phyloP scores from a whole-genome alignment of 2,797 vertebrate species.

The Halcyon smyrnensis region DNA sequence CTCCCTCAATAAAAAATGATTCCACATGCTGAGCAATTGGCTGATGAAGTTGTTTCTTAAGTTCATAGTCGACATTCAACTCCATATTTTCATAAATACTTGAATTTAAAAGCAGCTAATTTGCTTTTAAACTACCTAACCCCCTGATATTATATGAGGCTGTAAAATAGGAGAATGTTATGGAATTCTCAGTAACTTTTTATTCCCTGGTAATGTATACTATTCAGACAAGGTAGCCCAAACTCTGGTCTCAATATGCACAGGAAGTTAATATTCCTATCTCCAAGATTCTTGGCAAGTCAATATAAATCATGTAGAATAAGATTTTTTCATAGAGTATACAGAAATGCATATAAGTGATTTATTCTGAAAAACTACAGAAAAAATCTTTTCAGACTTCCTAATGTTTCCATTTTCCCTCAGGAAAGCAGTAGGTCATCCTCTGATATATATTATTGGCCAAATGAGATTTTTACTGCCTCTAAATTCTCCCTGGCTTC shows the following conservation, averaged over 20 bases:
- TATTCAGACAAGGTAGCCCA: conserved; percentile 5
- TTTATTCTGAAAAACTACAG: conserved; percentile 26
- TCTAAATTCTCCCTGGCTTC: conserved; percentile 60
- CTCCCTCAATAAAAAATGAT: neutral
- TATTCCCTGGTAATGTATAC: neutral
- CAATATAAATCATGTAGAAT: conserved; percentile 51
- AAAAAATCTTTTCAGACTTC: neutral
- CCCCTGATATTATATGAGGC: neutral
- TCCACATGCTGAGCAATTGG: neutral
- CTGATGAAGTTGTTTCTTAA: neutral
- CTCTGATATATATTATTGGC: conserved; percentile 47
- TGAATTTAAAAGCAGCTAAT: neutral
- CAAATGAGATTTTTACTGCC: conserved; percentile 53
- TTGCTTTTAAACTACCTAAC: neutral
- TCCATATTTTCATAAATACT: neutral
- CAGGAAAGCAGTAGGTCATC: conserved; percentile 19
- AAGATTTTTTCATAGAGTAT: conserved; percentile 57
- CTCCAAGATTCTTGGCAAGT: conserved; percentile 56
- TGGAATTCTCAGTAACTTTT: neutral
- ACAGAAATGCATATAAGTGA: conserved; percentile 42
- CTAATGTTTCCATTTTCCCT: neutral
- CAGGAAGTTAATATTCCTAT: conserved; percentile 22
- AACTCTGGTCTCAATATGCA: conserved; percentile 31
- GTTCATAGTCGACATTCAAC: neutral
- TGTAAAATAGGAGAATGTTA: neutral